These are phyloP conservation scores for Parnassius smintheus DNA, from an alignment of 2,888 invertebrate species.

Conservation along the genomic window DNA sequence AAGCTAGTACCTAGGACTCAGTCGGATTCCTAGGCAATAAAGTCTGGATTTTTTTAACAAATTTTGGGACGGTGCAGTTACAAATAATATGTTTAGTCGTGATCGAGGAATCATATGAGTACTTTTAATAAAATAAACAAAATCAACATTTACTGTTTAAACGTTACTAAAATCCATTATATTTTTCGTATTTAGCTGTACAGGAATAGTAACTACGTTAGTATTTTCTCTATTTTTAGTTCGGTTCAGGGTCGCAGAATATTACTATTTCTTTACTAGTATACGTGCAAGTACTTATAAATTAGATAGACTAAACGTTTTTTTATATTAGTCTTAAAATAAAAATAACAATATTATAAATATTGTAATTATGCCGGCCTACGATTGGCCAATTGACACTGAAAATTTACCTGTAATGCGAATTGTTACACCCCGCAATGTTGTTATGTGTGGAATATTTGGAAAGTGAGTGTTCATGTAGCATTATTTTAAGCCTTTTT, in stretches of 20 bases:
- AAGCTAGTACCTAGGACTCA: too few species aligned
- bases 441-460: slow-evolving; percentile 55
- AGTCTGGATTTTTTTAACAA: too few species aligned
- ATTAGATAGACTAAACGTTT: not conserved
- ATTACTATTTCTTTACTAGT: slow-evolving; percentile 11
- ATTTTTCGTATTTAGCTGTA: not conserved
- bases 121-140: slow-evolving; percentile 10
- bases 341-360: not conserved
- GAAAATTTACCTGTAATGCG: slow-evolving; percentile 65
- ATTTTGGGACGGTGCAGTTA: too few species aligned
- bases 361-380: slow-evolving; percentile 48
- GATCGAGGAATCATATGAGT: not conserved
- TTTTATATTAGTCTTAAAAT: too few species aligned
- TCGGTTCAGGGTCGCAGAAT: slow-evolving; percentile 13
- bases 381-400: slow-evolving; percentile 59
- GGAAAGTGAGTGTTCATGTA: slow-evolving; percentile 56
- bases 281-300: slow-evolving; percentile 5
- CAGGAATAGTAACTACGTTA: slow-evolving; percentile 22
- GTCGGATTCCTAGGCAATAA: too few species aligned
- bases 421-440: slow-evolving; percentile 59
- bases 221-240: slow-evolving; percentile 21
- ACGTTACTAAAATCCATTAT: not conserved
- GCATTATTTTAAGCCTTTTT: too few species aligned
- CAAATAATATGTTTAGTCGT: not conserved
- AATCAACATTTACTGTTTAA: not conserved